A percentile compares a stretch with the other conserved stretches of the same genome.
phyloP scores from a whole-genome alignment of 2,113 vertebrate species.

The Vidua chalybeata region DNA sequence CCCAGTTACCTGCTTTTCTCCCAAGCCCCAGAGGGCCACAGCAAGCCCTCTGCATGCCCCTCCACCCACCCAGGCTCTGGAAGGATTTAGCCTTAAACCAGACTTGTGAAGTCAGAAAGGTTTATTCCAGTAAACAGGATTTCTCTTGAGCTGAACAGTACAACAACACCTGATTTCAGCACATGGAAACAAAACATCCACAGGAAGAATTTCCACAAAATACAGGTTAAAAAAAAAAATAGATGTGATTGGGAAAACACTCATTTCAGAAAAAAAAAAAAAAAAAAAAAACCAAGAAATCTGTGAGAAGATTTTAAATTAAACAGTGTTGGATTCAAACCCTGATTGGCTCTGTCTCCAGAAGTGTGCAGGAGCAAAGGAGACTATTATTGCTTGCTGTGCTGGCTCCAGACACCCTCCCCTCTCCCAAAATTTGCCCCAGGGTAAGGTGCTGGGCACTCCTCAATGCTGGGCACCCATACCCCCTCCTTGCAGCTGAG shows the following conservation, averaged over 20 bases:
- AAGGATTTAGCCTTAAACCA: not conserved
- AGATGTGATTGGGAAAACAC: conserved; percentile 37
- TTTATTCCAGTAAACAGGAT: conserved; percentile 66
- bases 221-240: not conserved
- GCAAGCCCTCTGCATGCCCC: not conserved
- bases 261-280: not conserved
- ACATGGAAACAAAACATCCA: conserved; percentile 53
- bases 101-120: conserved; percentile 16
- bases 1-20: not conserved
- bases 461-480: rapidly evolving
- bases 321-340: conserved; percentile 39
- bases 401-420: not conserved
- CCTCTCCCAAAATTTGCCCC: not conserved
- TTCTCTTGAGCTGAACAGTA: conserved; percentile 57
- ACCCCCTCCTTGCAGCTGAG: not conserved
- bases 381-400: conserved; percentile 44
- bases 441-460: not conserved
- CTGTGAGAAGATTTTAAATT: conserved; percentile 56
- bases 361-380: not conserved
- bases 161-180: not conserved
- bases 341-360: conserved; percentile 18
- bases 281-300: not conserved
- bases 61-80: not conserved
- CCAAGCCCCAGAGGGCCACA: not conserved
- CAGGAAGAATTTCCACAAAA: conserved; percentile 49